Base-by-base conservation (phyloP, 2,113 vertebrate species). In the Tringa solitaria region DNA sequence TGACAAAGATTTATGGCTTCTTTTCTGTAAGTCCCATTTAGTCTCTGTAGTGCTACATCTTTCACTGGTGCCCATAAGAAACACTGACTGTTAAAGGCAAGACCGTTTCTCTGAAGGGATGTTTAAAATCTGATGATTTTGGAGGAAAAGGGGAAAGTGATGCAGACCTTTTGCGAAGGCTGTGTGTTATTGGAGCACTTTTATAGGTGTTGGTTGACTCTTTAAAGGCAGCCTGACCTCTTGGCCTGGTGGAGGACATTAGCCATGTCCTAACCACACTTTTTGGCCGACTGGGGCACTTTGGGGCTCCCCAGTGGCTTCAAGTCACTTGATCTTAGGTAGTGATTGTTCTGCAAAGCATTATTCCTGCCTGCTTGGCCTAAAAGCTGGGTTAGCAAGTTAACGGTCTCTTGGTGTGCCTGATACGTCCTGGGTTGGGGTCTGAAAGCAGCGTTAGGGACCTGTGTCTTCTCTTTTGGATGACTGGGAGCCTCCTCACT, bases 1-100 rank as follows among this genome's bases (percentile, higher is more conserved):
- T 97, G 97, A 95, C 94, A 83, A 70, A 87, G 90, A 97, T 95
- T 91, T 97, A 96, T 96, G 74, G 39, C 74, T 96, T 94, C 78
- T 98, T 96, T 97, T 96, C 86, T 92, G 1, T 93, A 85, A 92
- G 46, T 92, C 59, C 64, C 54, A 39, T 88, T 93, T 94, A 81
- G 86, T 90, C 60, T 54, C 76, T 37, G 15, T 79, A 88, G 78
- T 74, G 74, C 93, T 97, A 73, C 67, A 78, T 97, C 87, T 97
- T 97, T 94, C 93, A 90, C 82, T 86, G 91, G 94, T 94, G 68
- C 77, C 91, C 32, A 10, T 54, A 93, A 93, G 81, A 94, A 97
- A 95, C 27, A 59, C 75, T 90, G 95, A 61, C 70, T 94, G 51
- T 89, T 95, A 95, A 94, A 84, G 77, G 63, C 50, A 57, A 75